These are phyloP conservation scores for Hyppa rectilinea DNA, from an alignment of 2,888 invertebrate genomes.

Conservation along the genomic window DNA sequence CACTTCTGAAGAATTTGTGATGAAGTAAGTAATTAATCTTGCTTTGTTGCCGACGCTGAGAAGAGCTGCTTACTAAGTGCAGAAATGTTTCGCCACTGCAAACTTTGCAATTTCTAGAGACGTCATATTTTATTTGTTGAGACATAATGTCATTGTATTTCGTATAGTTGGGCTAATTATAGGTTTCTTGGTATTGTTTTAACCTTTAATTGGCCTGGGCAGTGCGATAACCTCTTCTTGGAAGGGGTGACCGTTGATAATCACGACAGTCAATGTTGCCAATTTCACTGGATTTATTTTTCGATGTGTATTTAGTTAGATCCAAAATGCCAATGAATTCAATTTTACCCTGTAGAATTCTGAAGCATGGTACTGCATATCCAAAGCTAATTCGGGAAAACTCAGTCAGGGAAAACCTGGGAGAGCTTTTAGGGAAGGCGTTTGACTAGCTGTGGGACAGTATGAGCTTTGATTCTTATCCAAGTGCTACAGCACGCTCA, in stretches of 20 bases:
- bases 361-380: background rate
- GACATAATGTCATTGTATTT: slow-evolving; percentile 37
- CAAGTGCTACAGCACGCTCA: background rate
- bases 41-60: slow-evolving; percentile 63
- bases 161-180: slow-evolving; percentile 20
- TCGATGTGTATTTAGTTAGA: no score
- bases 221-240: background rate
- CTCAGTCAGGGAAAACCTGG: background rate
- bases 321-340: no score
- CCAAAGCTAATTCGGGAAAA: background rate
- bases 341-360: no score
- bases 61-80: slow-evolving; percentile 50
- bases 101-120: slow-evolving; percentile 59
- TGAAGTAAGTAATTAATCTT: slow-evolving; percentile 67
- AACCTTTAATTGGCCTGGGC: background rate
- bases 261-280: background rate
- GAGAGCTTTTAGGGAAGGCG: background rate
- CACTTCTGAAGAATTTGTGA: slow-evolving; percentile 55
- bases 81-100: slow-evolving; percentile 48
- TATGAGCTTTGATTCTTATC: background rate
- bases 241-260: background rate
- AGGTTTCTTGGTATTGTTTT: background rate
- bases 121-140: slow-evolving; percentile 55
- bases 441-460: no score
- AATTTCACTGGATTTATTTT: no score